Evolutionary conservation across 2,888 invertebrate species (phyloP).

Genomic region (Choristoneura rosaceana): DNA sequence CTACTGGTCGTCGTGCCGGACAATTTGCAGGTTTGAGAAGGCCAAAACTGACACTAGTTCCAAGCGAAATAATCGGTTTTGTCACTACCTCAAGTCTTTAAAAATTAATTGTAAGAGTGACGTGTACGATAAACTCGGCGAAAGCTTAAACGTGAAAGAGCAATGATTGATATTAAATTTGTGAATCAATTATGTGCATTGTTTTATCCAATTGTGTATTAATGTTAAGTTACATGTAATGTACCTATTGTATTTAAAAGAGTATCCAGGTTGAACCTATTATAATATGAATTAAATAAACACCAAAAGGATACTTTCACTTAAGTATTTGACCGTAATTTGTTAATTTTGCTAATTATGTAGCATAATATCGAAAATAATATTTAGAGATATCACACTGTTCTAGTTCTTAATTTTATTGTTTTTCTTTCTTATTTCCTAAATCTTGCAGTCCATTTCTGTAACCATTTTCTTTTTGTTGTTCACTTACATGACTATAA

Average conservation of each 20-base stretch:
- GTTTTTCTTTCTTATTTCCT: too few relatives aligned
- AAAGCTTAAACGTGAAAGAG: constrained; percentile 59
- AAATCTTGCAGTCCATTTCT: too few relatives aligned
- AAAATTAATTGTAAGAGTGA: constrained; percentile 81
- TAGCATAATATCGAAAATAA: background rate
- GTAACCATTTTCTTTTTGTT: background rate
- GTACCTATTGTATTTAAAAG: background rate
- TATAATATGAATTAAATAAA: background rate
- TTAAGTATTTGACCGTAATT: background rate
- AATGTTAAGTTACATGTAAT: background rate
- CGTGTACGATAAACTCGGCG: constrained; percentile 77
- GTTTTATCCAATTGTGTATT: background rate
- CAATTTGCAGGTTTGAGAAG: constrained; percentile 89
- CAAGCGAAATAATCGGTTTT: constrained; percentile 91
- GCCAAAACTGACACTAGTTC: constrained; percentile 82
- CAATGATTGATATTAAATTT: background rate
- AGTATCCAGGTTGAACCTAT: constrained; percentile 2
- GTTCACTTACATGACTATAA: too few relatives aligned
- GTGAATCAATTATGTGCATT: background rate
- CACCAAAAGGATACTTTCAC: background rate
- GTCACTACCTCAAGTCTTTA: constrained; percentile 90
- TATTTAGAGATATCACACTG: background rate
- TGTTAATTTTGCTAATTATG: background rate
- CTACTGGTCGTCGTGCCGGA: constrained; percentile 88
- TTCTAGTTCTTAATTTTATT: background rate